Conservation (phyloP, 2,888 invertebrate species). For the Creontiades dilutus region DNA sequence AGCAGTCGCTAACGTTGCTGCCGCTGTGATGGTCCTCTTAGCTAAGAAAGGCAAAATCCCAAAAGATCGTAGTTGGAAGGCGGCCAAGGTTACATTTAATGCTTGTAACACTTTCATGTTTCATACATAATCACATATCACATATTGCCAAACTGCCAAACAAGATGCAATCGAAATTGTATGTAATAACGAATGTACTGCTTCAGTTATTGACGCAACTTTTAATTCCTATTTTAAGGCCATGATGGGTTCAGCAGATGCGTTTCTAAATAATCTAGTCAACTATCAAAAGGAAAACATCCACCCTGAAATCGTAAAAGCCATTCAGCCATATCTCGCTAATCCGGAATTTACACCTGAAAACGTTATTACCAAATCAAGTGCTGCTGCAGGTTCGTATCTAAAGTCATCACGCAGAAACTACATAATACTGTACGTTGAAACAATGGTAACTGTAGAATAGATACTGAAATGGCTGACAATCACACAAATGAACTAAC, state of each 20-base stretch:
- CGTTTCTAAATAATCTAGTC: conserved; percentile 89
- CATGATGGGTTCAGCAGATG: conserved; percentile 94
- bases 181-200: too few species aligned
- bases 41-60: conserved; percentile 91
- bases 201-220: neutral
- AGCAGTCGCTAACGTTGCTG: conserved; percentile 91
- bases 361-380: conserved; percentile 90
- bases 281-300: conserved; percentile 97
- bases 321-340: conserved; percentile 83
- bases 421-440: too few species aligned
- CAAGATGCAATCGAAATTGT: too few species aligned
- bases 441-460: too few species aligned
- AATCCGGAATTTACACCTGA: conserved; percentile 91
- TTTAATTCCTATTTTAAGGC: conserved; percentile 77
- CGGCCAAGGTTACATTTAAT: conserved; percentile 82
- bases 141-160: neutral
- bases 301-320: conserved; percentile 91
- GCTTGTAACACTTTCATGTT: neutral
- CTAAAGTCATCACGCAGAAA: too few species aligned
- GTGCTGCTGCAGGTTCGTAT: conserved; percentile 86
- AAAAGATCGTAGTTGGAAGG: conserved; percentile 95
- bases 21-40: conserved; percentile 93
- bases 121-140: neutral
- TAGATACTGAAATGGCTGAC: too few species aligned
- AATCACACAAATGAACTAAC: too few species aligned